Conservation (phyloP, 1,140 invertebrate genomes). For the Drosophila albomicans region DNA sequence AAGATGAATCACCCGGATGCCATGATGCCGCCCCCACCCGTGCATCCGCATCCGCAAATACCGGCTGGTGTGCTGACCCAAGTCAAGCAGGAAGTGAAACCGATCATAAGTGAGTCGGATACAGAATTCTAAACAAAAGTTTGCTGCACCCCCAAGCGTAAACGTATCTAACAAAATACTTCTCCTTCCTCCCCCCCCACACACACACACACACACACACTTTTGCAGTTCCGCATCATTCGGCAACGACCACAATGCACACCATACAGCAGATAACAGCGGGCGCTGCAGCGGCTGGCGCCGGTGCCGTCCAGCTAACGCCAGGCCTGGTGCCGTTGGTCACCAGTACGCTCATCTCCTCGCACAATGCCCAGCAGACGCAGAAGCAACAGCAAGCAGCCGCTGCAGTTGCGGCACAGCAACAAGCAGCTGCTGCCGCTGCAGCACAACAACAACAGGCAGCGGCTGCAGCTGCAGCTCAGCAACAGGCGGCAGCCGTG, state of each 20-base stretch:
- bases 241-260: conserved; percentile 80
- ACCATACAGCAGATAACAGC: conserved; percentile 83
- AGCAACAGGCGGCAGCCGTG: conserved; percentile 63
- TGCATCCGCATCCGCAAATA: conserved; percentile 83
- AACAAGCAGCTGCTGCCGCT: conserved; percentile 67
- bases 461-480: conserved; percentile 63
- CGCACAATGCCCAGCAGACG: conserved; percentile 79
- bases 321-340: conserved; percentile 79
- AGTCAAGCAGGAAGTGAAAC: conserved; percentile 84
- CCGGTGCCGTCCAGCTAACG: conserved; percentile 76
- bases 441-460: conserved; percentile 69
- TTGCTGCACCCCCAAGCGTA: conserved; percentile 10
- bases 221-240: conserved; percentile 79
- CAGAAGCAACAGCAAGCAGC: conserved; percentile 65
- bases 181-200: conserved; percentile 10
- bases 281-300: conserved; percentile 65
- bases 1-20: conserved; percentile 85
- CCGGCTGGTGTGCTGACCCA: conserved; percentile 82
- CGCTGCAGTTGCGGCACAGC: conserved; percentile 63
- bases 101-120: conserved; percentile 83
- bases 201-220: not conserved
- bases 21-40: conserved; percentile 83
- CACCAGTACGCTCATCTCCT: conserved; percentile 80
- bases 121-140: conserved; percentile 29
- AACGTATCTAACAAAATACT: conserved; percentile 13